A percentile compares a stretch with the other conserved stretches of the same genome.
These are phyloP conservation scores for Heterotilapia buettikoferi DNA, from an alignment of 2,113 vertebrate genomes.

Conservation along the genomic window DNA sequence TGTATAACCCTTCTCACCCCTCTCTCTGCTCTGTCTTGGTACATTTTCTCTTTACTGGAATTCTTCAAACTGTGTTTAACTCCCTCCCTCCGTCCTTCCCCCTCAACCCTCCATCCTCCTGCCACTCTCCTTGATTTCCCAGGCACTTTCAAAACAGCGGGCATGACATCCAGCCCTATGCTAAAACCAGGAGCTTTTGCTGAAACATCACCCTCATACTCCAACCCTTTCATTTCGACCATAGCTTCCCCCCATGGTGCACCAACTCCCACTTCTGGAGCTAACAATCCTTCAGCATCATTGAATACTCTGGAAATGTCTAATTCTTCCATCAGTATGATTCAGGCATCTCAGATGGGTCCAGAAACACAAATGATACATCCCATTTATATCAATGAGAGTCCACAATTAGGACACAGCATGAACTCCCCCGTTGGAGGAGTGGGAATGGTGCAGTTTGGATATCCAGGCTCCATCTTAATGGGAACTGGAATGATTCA, in stretches of 20 bases:
- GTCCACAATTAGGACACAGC: background rate
- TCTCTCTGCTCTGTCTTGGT: slow-evolving; percentile 42
- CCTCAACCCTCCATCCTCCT: background rate
- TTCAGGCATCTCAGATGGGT: slow-evolving; percentile 16
- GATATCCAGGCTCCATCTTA: slow-evolving; percentile 23
- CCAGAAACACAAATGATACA: slow-evolving; percentile 1
- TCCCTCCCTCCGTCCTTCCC: background rate
- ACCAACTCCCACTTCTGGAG: slow-evolving; percentile 36
- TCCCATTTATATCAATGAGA: slow-evolving; percentile 9
- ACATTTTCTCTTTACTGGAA: slow-evolving; percentile 43
- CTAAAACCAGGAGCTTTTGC: background rate
- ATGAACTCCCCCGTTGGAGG: slow-evolving; percentile 11
- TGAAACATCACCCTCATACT: background rate
- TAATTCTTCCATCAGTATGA: background rate
- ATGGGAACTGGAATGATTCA: background rate
- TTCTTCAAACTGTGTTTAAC: slow-evolving; percentile 21
- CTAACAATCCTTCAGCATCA: slow-evolving; percentile 33
- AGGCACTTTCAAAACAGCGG: slow-evolving; percentile 27
- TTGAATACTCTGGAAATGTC: background rate
- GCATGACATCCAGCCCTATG: background rate
- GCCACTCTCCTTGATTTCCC: slow-evolving; percentile 43
- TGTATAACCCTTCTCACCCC: slow-evolving; percentile 24
- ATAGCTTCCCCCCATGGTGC: background rate
- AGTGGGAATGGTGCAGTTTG: slow-evolving; percentile 11
- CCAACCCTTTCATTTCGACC: background rate